Conservation (phyloP, 2,113 vertebrate species). For the Thalassarche chlororhynchos region DNA sequence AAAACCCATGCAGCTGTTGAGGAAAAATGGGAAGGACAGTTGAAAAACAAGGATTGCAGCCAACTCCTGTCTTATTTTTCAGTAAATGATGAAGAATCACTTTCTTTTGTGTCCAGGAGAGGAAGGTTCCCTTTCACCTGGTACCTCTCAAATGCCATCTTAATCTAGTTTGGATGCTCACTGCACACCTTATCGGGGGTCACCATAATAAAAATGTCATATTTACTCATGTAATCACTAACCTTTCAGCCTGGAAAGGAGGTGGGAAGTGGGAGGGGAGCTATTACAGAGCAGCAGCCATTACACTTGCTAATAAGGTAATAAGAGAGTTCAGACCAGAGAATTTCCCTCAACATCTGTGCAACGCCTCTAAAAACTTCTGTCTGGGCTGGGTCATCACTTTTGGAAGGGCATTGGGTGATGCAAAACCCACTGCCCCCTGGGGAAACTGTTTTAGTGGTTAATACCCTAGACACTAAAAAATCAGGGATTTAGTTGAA, state of each 20-base stretch:
- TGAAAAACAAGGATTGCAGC: background rate
- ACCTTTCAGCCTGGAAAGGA: background rate
- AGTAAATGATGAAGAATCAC: background rate
- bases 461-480: background rate
- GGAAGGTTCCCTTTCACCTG: background rate
- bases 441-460: background rate
- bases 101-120: background rate
- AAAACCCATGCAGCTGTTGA: background rate
- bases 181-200: background rate
- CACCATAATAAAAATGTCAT: background rate
- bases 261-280: background rate
- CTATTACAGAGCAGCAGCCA: background rate
- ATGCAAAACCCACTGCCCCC: background rate
- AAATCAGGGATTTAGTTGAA: background rate
- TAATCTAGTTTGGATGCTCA: accelerated
- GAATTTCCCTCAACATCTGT: background rate
- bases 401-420: background rate
- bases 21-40: background rate
- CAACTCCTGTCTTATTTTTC: background rate
- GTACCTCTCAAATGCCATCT: background rate
- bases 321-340: background rate
- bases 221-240: background rate
- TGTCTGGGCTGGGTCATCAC: background rate
- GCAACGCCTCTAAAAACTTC: background rate
- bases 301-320: background rate